A percentile compares a stretch with the other conserved stretches of the same genome.
These are phyloP conservation scores for Tiaroga cobitis DNA, from an alignment of 2,797 vertebrate species.

Conservation along the genomic window DNA sequence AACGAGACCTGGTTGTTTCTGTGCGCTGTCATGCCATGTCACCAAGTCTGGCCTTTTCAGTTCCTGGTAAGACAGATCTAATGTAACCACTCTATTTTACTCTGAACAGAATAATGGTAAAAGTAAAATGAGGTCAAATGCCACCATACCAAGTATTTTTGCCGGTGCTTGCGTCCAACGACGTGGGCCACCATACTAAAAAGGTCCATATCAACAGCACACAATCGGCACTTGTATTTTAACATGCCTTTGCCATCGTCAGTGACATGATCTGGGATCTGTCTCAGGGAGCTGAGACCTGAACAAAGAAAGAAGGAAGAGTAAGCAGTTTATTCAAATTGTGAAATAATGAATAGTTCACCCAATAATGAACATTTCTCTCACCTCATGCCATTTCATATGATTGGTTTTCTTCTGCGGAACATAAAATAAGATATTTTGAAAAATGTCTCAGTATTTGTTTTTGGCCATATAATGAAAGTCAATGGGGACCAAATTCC, in stretches of 20 bases:
- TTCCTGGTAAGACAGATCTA: constrained; percentile 66
- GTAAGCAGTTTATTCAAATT: neutral
- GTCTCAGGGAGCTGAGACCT: constrained; percentile 75
- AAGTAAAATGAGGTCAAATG: neutral
- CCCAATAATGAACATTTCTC: neutral
- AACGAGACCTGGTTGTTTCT: constrained; percentile 72
- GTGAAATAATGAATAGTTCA: neutral
- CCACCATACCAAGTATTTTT: constrained; percentile 80
- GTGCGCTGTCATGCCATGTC: constrained; percentile 68
- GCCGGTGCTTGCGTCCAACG: constrained; percentile 81
- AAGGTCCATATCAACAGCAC: constrained; percentile 66
- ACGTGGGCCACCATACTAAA: constrained; percentile 75
- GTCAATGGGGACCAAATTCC: neutral
- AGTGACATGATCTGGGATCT: constrained; percentile 54
- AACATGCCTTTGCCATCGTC: constrained; percentile 60
- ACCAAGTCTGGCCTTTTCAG: constrained; percentile 76
- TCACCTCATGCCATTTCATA: neutral
- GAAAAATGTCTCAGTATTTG: neutral
- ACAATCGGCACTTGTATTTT: constrained; percentile 74
- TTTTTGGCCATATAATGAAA: neutral
- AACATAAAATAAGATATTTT: neutral
- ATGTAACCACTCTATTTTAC: neutral
- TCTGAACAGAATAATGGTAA: neutral
- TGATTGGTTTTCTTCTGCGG: neutral
- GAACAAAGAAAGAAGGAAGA: constrained; percentile 33